Percentiles rank a stretch among this genome's conserved stretches.
These are phyloP conservation scores for Sycophila texana DNA, from an alignment of 2,888 invertebrate species.

Conservation along the genomic window DNA sequence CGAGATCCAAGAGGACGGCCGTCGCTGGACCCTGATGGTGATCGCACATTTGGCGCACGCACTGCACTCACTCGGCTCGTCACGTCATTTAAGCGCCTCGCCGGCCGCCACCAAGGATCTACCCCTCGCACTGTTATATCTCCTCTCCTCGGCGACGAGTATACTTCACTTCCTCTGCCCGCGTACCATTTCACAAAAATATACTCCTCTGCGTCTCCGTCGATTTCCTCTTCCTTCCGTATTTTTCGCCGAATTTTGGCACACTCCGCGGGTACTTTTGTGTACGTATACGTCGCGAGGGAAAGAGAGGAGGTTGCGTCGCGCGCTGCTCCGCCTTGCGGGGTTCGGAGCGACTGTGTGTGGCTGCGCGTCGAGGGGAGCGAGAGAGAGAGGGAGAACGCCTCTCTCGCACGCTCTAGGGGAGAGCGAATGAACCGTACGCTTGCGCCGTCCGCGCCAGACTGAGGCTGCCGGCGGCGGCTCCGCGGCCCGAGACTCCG, in stretches of 20 bases:
- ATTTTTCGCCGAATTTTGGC: not conserved
- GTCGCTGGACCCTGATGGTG: constrained; percentile 61
- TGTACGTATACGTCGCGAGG: not conserved
- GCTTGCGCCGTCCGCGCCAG: constrained; percentile 71
- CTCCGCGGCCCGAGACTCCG: constrained; percentile 19
- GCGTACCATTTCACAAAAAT: not conserved
- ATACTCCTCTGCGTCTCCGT: no score
- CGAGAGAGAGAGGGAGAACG: no score
- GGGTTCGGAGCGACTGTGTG: not conserved
- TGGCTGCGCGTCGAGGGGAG: no score
- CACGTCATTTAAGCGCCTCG: constrained; percentile 43
- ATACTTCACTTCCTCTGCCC: not conserved
- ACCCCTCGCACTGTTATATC: not conserved
- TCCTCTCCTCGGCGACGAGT: not conserved
- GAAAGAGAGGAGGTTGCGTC: not conserved
- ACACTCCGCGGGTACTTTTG: not conserved
- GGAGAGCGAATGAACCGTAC: constrained; percentile 62
- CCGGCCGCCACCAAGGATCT: not conserved
- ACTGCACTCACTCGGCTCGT: constrained; percentile 17
- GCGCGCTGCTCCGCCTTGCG: not conserved
- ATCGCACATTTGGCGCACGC: constrained; percentile 51
- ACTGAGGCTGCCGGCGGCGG: constrained; percentile 61
- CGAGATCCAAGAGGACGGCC: constrained; percentile 71
- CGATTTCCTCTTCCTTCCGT: not conserved
- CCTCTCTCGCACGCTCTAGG: not conserved